Percentiles rank a stretch among this genome's conserved stretches.
These are phyloP conservation scores for Stenopsyche tienmushanensis DNA, from an alignment of 1,140 invertebrate genomes.

Conservation along the genomic window DNA sequence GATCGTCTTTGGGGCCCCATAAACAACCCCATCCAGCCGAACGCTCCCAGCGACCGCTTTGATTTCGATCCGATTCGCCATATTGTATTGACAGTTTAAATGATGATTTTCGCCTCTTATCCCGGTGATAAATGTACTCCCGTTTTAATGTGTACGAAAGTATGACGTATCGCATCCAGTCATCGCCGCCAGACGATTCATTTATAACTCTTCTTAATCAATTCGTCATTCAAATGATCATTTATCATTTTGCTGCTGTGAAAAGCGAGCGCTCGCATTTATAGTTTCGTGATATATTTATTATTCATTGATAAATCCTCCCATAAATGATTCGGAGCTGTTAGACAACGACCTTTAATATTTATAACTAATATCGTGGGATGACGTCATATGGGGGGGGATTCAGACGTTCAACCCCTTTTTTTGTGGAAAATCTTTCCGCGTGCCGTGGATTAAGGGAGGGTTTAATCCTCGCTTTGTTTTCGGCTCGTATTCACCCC, in stretches of 20 bases:
- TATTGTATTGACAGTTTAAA: no score
- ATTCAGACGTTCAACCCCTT: slow-evolving; percentile 14
- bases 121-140: no score
- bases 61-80: no score
- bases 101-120: no score
- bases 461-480: slow-evolving; percentile 39
- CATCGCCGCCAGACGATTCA: slow-evolving; percentile 20
- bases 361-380: no score
- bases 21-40: no score
- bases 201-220: slow-evolving; percentile 28
- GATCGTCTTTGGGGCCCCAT: no score
- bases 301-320: not conserved
- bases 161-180: slow-evolving; percentile 13
- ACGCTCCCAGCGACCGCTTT: no score
- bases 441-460: slow-evolving; percentile 34
- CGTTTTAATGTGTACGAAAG: not conserved
- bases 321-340: no score
- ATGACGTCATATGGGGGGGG: slow-evolving; percentile 29
- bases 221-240: slow-evolving; percentile 25
- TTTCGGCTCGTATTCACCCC: slow-evolving; percentile 26
- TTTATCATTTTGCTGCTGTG: slow-evolving; percentile 7
- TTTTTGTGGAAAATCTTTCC: slow-evolving; percentile 21
- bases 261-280: slow-evolving; percentile 2
- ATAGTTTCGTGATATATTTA: not conserved
- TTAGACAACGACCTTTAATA: no score